Percentiles rank a stretch among this genome's conserved stretches.
These are phyloP conservation scores for Drosophila azteca DNA, from an alignment of 1,140 invertebrate species.

Conservation along the genomic window DNA sequence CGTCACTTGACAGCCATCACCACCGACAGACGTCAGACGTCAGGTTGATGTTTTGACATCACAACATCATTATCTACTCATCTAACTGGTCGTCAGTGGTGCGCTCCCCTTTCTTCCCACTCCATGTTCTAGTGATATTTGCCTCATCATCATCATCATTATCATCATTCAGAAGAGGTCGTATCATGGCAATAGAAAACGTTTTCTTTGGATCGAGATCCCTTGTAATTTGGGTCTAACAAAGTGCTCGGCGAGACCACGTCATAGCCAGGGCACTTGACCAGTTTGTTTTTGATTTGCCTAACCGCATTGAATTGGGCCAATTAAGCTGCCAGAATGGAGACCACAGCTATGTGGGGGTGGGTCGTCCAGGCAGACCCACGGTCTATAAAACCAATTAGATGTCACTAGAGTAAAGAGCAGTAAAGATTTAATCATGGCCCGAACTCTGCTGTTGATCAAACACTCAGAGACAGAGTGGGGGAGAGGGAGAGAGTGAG, in stretches of 20 bases:
- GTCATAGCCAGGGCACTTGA: constrained; percentile 30
- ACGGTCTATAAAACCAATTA: constrained; percentile 40
- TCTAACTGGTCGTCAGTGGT: constrained; percentile 44
- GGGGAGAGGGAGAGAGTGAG: too few relatives aligned
- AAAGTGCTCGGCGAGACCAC: constrained; percentile 19
- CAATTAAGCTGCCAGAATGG: constrained; percentile 57
- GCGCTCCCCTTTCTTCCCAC: constrained; percentile 5
- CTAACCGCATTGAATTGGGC: constrained; percentile 38
- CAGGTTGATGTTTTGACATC: constrained; percentile 76
- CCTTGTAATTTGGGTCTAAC: constrained; percentile 27
- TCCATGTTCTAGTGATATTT: constrained; percentile 16
- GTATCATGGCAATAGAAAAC: constrained; percentile 33
- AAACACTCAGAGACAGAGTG: constrained; percentile 14
- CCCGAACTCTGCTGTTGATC: constrained; percentile 43
- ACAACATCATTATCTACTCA: constrained; percentile 75
- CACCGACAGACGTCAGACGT: constrained; percentile 27
- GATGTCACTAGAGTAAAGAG: constrained; percentile 50
- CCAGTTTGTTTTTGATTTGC: constrained; percentile 55
- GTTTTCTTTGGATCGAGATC: constrained; percentile 36
- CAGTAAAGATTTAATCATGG: constrained; percentile 74
- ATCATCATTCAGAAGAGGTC: constrained; percentile 7
- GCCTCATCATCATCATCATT: constrained; percentile 62
- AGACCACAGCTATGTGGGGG: constrained; percentile 1
- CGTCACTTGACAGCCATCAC: constrained; percentile 59
- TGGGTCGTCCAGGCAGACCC: background rate